Percentiles rank a stretch among this genome's conserved stretches.
Evolutionary conservation across 1,140 invertebrate genomes (phyloP).

Genomic region (Euglossa dilemma): DNA sequence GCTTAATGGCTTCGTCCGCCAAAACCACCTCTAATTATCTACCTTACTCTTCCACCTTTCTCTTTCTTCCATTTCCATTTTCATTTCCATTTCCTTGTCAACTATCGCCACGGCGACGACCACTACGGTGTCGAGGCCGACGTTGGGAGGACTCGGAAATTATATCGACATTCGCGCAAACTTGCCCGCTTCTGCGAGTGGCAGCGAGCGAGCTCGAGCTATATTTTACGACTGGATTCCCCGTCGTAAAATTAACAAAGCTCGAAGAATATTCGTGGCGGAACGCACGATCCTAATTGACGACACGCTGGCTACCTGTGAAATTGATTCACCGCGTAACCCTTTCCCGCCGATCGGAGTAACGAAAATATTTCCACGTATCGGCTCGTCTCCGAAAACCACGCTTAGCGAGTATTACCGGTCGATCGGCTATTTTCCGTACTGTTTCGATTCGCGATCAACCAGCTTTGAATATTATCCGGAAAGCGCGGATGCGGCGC

Average conservation of each 20-base stretch:
- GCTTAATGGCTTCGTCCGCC: too few species aligned
- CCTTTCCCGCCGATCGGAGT: background rate
- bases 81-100: too few species aligned
- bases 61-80: too few species aligned
- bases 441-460: slow-evolving; percentile 63
- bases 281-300: slow-evolving; percentile 52
- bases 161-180: slow-evolving; percentile 33
- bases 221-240: slow-evolving; percentile 61
- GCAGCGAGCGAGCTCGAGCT: slow-evolving; percentile 4
- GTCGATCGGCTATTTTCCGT: slow-evolving; percentile 71
- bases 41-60: too few species aligned
- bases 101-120: too few species aligned
- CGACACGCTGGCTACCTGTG: slow-evolving; percentile 57
- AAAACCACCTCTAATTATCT: too few species aligned
- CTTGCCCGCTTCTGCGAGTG: background rate
- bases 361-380: background rate
- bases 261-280: slow-evolving; percentile 55
- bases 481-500: slow-evolving; percentile 72
- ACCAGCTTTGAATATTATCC: slow-evolving; percentile 71
- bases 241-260: slow-evolving; percentile 65
- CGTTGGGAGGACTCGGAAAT: slow-evolving; percentile 22
- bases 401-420: slow-evolving; percentile 64
- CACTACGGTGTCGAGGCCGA: too few species aligned
- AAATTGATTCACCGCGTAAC: slow-evolving; percentile 63
- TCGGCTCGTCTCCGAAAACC: slow-evolving; percentile 48